Base-by-base conservation (phyloP, 2,888 invertebrate genomes). In the Aphidius colemani region DNA sequence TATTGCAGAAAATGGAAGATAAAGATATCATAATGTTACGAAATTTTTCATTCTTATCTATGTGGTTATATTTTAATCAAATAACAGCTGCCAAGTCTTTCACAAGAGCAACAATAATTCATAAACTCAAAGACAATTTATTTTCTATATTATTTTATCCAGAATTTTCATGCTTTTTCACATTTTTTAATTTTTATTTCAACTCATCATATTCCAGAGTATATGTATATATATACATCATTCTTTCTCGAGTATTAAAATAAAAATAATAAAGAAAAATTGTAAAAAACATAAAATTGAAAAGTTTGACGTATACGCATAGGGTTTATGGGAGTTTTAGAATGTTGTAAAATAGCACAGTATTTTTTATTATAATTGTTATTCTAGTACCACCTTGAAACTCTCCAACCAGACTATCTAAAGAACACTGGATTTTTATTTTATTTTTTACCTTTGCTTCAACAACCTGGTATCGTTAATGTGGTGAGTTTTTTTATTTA, bases 251-350 rank as follows among this genome's bases (percentile, higher is more conserved):
- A 76, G 71, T 72, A 71, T 70, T 68, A 68, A 71, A 70, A 69
- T 68, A 71, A 70, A 65, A 68, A 67, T 56, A 67, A 70, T 67
- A 69, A 70, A 72, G 72, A 71, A 71, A 76, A 67, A 76, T 58
- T 66, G 72, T 5, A 30, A 30, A 30, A 75, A 72, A 74, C 74
- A 73, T 79, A 79, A 80, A 79, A 80, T 79, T 79, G 80, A 79
- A 79, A 80, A 80, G 77, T 80, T 79, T 76, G 77, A 75, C 78
- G 74, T 74, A 70, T 30, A 30, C 1, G 5, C 71, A 70, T 53
- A 71, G 72, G 72, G 67, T 80, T 79, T 79, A 79, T 75, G 78
- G 74, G 74, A 78, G 75, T 78, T 79, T 80, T 79, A 79, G 74
- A 75, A 77, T 71, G 75, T 69, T 76, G 74, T 80, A 80, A 80